These are phyloP conservation scores for Netelia fuscicornis DNA, from an alignment of 2,888 invertebrate genomes.

Conservation along the genomic window DNA sequence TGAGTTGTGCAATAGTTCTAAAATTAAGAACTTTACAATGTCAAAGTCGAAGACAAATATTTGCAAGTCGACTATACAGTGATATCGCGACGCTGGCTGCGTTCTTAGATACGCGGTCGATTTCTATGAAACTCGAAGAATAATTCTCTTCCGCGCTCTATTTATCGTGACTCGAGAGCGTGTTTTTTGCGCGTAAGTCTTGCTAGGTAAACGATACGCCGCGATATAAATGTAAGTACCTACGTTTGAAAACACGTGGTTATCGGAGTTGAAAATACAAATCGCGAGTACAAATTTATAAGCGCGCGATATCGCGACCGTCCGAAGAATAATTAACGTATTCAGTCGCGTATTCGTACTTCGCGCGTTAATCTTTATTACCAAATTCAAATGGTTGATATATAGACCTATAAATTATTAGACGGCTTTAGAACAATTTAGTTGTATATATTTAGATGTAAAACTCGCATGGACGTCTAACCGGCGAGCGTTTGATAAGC, in stretches of 20 bases:
- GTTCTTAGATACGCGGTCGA: not conserved
- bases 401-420: conserved; percentile 16
- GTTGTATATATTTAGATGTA: not conserved
- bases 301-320: conserved; percentile 18
- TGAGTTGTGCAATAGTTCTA: not conserved
- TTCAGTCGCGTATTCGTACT: not conserved
- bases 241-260: not conserved
- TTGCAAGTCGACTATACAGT: not conserved
- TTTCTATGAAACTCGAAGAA: not conserved
- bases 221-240: not conserved
- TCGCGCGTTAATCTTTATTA: conserved; percentile 23
- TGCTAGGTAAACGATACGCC: not conserved
- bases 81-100: not conserved
- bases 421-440: too few species aligned
- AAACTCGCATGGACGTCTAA: not conserved
- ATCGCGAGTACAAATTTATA: conserved; percentile 43
- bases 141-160: not conserved
- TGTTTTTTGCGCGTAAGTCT: not conserved
- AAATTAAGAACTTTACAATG: not conserved
- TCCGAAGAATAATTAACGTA: conserved; percentile 5
- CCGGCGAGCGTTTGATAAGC: conserved; percentile 32
- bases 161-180: conserved; percentile 3
- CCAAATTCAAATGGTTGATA: conserved; percentile 11
- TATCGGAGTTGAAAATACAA: conserved; percentile 6
- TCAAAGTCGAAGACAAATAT: conserved; percentile 3